phyloP scores from a whole-genome alignment of 2,888 invertebrate species.

The Acholoe squamosa region DNA sequence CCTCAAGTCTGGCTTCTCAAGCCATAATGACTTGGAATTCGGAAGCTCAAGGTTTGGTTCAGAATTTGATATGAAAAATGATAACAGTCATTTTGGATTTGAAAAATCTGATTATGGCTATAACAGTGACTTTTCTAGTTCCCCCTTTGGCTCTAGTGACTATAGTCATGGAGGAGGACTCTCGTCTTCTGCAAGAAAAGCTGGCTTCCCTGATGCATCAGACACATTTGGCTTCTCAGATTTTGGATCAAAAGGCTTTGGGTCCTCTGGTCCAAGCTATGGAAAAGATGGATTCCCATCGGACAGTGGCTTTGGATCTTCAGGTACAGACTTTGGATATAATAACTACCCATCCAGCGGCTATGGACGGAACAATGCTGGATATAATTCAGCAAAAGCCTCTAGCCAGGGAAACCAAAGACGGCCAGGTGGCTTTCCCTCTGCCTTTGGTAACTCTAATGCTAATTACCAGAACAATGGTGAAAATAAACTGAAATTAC shows the following conservation, averaged over 20 bases:
- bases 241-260: neutral
- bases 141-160: neutral
- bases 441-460: neutral
- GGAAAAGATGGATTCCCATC: neutral
- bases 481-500: neutral
- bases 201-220: neutral
- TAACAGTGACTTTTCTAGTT: neutral
- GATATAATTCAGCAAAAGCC: neutral
- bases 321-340: neutral
- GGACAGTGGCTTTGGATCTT: neutral
- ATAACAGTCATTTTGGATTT: neutral
- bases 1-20: neutral
- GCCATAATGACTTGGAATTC: neutral
- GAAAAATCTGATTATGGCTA: neutral
- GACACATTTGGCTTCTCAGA: neutral
- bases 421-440: neutral
- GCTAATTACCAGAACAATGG: conserved; percentile 20
- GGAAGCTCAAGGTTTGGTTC: neutral
- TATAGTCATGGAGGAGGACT: neutral
- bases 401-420: no score
- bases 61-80: no score
- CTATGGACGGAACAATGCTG: neutral
- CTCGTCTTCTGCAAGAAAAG: neutral
- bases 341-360: neutral
- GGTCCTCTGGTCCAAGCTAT: neutral